Conservation (phyloP, 2,113 vertebrate genomes). For the Vicugna pacos region DNA sequence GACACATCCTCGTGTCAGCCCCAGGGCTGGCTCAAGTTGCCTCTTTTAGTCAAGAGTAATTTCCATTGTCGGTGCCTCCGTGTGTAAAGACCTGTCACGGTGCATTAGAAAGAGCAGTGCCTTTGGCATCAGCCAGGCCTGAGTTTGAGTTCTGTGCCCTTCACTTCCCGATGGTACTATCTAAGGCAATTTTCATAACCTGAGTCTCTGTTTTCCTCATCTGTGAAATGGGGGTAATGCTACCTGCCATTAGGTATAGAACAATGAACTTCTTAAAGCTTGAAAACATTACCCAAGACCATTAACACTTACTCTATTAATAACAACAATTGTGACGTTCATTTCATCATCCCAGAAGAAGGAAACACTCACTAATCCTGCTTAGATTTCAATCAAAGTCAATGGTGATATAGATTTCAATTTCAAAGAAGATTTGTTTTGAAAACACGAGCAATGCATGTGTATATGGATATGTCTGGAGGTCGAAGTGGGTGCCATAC, state of each 20-base stretch:
- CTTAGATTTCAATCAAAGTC: neutral
- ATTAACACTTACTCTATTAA: neutral
- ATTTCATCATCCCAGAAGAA: neutral
- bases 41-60: neutral
- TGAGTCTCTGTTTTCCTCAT: neutral
- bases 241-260: neutral
- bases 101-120: neutral
- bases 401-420: neutral
- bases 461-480: neutral
- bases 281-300: neutral
- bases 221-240: neutral
- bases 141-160: neutral
- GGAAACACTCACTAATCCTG: neutral
- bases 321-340: neutral
- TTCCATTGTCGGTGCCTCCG: fast-evolving
- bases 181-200: no score
- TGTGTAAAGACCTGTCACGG: neutral
- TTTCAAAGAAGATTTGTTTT: neutral
- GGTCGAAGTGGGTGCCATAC: neutral
- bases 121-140: neutral
- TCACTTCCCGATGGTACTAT: neutral
- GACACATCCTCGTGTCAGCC: neutral
- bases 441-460: neutral
- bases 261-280: neutral
- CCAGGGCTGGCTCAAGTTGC: no score